phyloP scores from a whole-genome alignment of 2,888 invertebrate species.

The Andrena fulva region DNA sequence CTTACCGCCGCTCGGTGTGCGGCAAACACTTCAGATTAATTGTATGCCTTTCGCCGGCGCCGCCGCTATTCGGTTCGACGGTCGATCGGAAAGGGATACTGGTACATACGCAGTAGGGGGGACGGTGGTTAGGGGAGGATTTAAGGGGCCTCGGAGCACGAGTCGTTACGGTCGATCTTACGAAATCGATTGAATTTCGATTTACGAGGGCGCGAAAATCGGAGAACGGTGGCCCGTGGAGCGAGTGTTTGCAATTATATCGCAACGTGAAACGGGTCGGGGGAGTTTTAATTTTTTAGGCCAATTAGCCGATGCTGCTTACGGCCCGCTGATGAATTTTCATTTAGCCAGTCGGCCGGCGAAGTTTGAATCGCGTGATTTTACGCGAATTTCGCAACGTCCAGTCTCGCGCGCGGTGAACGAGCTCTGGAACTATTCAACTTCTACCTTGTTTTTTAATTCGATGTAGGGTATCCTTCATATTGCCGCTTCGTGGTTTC shows the following conservation, averaged over 20 bases:
- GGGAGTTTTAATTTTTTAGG: neutral
- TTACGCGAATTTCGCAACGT: neutral
- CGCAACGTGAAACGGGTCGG: neutral
- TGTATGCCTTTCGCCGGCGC: constrained; percentile 67
- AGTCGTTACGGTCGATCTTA: neutral
- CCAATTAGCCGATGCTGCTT: neutral
- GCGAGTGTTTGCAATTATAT: neutral
- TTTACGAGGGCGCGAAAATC: neutral
- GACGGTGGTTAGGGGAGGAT: neutral
- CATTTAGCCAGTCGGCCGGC: neutral
- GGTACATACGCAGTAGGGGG: neutral
- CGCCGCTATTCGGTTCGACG: constrained; percentile 65
- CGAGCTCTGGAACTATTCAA: neutral
- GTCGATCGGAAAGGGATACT: constrained; percentile 61
- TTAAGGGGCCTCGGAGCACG: neutral
- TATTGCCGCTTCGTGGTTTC: neutral
- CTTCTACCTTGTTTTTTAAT: neutral
- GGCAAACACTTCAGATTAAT: constrained; percentile 79
- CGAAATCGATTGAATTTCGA: neutral
- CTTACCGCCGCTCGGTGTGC: constrained; percentile 57
- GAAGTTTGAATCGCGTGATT: neutral
- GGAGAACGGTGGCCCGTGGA: neutral
- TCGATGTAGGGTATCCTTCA: neutral
- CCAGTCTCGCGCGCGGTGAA: neutral
- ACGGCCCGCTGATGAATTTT: neutral